Base-by-base conservation (phyloP, 1,140 invertebrate genomes). In the Saccostrea glomerata region DNA sequence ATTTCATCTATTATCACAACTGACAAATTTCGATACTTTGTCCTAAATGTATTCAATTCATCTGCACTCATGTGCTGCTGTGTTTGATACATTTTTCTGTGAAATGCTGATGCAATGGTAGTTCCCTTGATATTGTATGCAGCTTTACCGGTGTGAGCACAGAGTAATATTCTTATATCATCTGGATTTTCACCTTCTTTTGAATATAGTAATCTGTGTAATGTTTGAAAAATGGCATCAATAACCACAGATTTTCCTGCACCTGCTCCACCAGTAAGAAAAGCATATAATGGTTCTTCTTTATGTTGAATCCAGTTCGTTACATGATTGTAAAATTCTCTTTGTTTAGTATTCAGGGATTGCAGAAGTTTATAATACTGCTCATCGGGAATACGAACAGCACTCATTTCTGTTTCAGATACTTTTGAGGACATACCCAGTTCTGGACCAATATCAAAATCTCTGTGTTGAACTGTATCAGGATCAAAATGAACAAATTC, bases 141-240 rank as follows among this genome's bases (percentile, higher is more conserved):
- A n/a, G n/a, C n/a, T n/a, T n/a, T n/a, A n/a, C n/a, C 36, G 89
- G 90, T 90, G 73, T 70, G 86, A 56, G 90, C 90, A 89, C 86
- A 87, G 7, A 91, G 66, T 4, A 88, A 55, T 58, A 89, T 70
- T 87, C 87, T 54, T n/a, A 82, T 89, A 25, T 85, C 60, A 70
- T 90, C 87, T 55, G 86, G 82, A 84, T 90, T 47, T 86, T 89
- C 90, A 23, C 86, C 90, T 82, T 84, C 87, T 58, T 84, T 54
- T 30, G 84, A 85, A 63, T 86, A 60, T 11, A 87, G 87, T 20
- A 73, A 86, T n/a, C n/a, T n/a, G n/a, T n/a, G n/a, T n/a, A n/a
- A n/a, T n/a, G n/a, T n/a, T n/a, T n/a, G n/a, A n/a, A 83, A 89
- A 40, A 89, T n/a, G 40, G 90, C 86, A 25, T 55, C 77, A 36